Conservation (phyloP, 2,113 vertebrate genomes). For the Corydoras maculifer region DNA sequence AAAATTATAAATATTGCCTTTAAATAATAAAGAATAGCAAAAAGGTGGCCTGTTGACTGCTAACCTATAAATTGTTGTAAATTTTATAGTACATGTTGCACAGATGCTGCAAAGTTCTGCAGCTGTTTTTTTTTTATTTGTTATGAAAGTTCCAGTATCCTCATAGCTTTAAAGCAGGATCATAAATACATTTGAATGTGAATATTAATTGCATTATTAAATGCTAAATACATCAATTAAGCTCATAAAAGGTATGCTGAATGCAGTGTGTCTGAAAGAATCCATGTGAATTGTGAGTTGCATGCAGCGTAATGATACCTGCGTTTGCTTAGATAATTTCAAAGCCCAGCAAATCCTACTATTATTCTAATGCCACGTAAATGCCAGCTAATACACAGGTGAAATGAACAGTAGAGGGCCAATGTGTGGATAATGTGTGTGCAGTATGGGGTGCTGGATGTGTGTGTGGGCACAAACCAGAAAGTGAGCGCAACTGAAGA, state of each 20-base stretch:
- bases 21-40: too few species aligned
- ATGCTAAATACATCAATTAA: conserved; percentile 13
- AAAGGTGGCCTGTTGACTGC: too few species aligned
- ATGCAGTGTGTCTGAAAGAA: conserved; percentile 9
- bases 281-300: conserved; percentile 16
- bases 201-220: conserved; percentile 15
- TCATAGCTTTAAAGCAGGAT: too few species aligned
- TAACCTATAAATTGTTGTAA: too few species aligned
- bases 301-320: conserved; percentile 37
- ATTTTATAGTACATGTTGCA: too few species aligned
- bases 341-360: conserved; percentile 39
- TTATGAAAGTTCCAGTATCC: too few species aligned
- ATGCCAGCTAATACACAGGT: conserved; percentile 66
- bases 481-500: conserved; percentile 42
- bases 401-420: conserved; percentile 51
- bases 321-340: conserved; percentile 34
- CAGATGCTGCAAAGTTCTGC: too few species aligned
- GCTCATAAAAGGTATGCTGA: neutral
- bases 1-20: too few species aligned
- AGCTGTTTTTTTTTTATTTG: too few species aligned
- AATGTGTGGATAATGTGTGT: conserved; percentile 50
- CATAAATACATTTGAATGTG: too few species aligned
- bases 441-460: conserved; percentile 50
- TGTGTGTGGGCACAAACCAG: conserved; percentile 24
- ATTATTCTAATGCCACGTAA: conserved; percentile 69